A percentile compares a stretch with the other conserved stretches of the same genome.
Evolutionary conservation across 2,888 invertebrate genomes (phyloP).

Genomic region (Incurvaria masculella): DNA sequence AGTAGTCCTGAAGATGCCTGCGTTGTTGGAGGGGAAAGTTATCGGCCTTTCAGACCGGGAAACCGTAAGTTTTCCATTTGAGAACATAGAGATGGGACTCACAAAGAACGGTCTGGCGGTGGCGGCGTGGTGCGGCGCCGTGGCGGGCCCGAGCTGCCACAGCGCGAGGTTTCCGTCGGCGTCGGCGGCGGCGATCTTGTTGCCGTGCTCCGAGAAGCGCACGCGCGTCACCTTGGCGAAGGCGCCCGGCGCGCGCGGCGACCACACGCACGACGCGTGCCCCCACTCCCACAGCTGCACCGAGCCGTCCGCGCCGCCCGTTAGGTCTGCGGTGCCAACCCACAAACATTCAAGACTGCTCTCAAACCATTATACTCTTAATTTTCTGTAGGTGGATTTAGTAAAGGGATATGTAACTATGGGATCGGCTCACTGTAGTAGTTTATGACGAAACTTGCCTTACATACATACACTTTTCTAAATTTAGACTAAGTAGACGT

Average conservation of each 20-base stretch:
- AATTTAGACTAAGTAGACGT: too few relatives aligned
- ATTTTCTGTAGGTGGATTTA: too few relatives aligned
- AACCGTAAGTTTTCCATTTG: too few relatives aligned
- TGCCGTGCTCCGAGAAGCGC: conserved; percentile 95
- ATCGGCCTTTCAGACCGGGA: too few relatives aligned
- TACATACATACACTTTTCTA: conserved; percentile 6
- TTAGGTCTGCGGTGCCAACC: conserved; percentile 63
- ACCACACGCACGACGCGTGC: conserved; percentile 85
- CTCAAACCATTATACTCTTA: too few relatives aligned
- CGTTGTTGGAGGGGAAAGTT: too few relatives aligned
- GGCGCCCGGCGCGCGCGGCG: conserved; percentile 89
- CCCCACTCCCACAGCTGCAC: conserved; percentile 99
- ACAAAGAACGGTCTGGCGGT: conserved; percentile 79
- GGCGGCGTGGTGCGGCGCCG: conserved; percentile 52
- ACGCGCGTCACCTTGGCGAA: conserved; percentile 94
- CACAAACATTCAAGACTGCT: conserved; percentile 5
- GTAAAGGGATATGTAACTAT: too few relatives aligned
- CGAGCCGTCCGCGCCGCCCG: conserved; percentile 94
- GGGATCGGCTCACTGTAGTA: too few relatives aligned
- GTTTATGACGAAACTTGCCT: too few relatives aligned
- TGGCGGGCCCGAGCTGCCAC: conserved; percentile 86
- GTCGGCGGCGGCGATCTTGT: conserved; percentile 98
- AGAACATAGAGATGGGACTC: too few relatives aligned
- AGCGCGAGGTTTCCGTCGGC: conserved; percentile 95
- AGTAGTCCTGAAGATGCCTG: too few relatives aligned